Evolutionary conservation across 1,140 invertebrate genomes (phyloP).

Genomic region (Vanessa tameamea): DNA sequence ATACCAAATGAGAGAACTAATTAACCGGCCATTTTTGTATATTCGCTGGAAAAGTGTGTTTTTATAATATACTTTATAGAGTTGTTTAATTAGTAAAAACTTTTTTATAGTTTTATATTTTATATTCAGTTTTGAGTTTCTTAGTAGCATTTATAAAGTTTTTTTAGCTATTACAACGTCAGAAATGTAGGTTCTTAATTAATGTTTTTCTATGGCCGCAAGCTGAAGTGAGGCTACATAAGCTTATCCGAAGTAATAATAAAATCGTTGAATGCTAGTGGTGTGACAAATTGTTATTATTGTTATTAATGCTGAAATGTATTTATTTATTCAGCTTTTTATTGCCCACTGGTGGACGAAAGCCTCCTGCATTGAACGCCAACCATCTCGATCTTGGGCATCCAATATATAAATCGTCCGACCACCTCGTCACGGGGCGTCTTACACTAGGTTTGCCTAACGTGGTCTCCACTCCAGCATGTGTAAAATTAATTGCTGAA

Average conservation of each 20-base stretch:
- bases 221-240: too few species aligned
- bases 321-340: neutral
- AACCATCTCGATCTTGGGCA: too few species aligned
- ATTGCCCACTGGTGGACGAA: too few species aligned
- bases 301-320: neutral
- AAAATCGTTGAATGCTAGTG: neutral
- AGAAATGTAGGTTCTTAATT: slow-evolving; percentile 7
- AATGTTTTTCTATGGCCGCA: neutral
- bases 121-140: neutral
- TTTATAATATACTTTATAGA: slow-evolving; percentile 4
- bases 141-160: neutral
- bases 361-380: too few species aligned
- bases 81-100: neutral
- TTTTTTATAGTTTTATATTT: neutral
- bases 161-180: neutral
- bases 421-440: too few species aligned
- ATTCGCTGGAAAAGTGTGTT: neutral
- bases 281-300: neutral
- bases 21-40: neutral
- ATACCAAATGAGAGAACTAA: slow-evolving; percentile 6
- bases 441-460: too few species aligned
- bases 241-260: neutral
- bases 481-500: too few species aligned
- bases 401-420: too few species aligned
- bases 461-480: too few species aligned